These are phyloP conservation scores for Megalurothrips usitatus DNA, from an alignment of 2,888 invertebrate genomes.

Conservation along the genomic window DNA sequence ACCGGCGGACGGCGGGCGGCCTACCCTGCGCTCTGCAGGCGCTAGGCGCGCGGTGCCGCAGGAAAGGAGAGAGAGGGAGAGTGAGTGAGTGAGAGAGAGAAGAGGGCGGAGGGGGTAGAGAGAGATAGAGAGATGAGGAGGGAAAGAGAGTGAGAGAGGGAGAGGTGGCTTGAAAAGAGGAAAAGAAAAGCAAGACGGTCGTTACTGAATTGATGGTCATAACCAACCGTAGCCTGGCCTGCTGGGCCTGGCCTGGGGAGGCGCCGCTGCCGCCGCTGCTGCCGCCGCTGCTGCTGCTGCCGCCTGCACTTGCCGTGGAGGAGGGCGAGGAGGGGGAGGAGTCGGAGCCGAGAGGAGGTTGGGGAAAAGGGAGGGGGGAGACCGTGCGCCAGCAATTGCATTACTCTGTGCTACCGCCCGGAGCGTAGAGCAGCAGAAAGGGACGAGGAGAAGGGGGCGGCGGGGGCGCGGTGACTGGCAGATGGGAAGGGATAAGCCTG, in stretches of 20 bases:
- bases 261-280: no score
- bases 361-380: no score
- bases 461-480: conserved; percentile 13
- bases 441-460: not conserved
- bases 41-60: no score
- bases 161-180: conserved; percentile 41
- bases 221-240: conserved; percentile 40
- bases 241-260: no score
- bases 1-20: no score
- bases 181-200: not conserved
- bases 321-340: no score
- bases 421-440: not conserved
- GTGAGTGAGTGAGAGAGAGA: conserved; percentile 34
- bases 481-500: conserved; percentile 24
- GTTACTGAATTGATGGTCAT: conserved; percentile 33
- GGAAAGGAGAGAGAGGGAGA: conserved; percentile 35
- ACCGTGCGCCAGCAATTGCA: conserved; percentile 36
- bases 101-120: not conserved
- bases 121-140: conserved; percentile 31
- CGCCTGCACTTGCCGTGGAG: no score
- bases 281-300: no score
- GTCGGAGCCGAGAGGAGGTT: no score
- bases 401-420: conserved; percentile 30
- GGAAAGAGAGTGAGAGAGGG: conserved; percentile 36
- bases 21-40: no score